phyloP scores from a whole-genome alignment of 30 jellyfish, hydroid and myxozoan species.

The Turritopsis rubra region DNA sequence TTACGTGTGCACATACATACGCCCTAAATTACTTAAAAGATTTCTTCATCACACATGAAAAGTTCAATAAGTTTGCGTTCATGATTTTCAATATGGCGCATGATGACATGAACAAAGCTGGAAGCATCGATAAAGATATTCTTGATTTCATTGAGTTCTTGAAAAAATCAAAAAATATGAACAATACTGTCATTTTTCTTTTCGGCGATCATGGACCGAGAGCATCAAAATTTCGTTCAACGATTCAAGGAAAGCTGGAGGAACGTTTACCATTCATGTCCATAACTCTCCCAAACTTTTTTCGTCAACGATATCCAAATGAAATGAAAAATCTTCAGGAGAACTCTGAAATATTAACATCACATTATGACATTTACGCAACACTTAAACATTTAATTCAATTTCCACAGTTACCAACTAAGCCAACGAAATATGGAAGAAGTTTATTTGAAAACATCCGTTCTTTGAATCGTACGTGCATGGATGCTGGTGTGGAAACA shows the following conservation, averaged over 20 bases:
- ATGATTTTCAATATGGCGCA: conserved; percentile 4
- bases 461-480: conserved; percentile 24
- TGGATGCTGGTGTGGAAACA: conserved; percentile 20
- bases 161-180: neutral
- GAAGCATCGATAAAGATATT: conserved; percentile 20
- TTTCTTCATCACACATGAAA: neutral
- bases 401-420: conserved; percentile 1
- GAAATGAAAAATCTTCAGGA: neutral
- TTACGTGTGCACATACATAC: neutral
- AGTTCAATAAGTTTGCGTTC: conserved; percentile 21
- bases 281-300: conserved; percentile 1
- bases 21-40: conserved; percentile 7
- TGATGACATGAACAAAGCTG: neutral
- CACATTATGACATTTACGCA: conserved; percentile 33
- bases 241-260: conserved; percentile 32
- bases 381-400: conserved; percentile 11
- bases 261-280: conserved; percentile 38
- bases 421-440: neutral
- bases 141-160: neutral
- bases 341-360: conserved; percentile 20
- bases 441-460: conserved; percentile 21
- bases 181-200: conserved; percentile 17
- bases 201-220: conserved; percentile 40
- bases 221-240: conserved; percentile 24
- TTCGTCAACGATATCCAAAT: neutral